Evolutionary conservation across 2,888 invertebrate species (phyloP), one percentile per base, ranked within the genome.

Genomic region (Apantesis nais): DNA sequence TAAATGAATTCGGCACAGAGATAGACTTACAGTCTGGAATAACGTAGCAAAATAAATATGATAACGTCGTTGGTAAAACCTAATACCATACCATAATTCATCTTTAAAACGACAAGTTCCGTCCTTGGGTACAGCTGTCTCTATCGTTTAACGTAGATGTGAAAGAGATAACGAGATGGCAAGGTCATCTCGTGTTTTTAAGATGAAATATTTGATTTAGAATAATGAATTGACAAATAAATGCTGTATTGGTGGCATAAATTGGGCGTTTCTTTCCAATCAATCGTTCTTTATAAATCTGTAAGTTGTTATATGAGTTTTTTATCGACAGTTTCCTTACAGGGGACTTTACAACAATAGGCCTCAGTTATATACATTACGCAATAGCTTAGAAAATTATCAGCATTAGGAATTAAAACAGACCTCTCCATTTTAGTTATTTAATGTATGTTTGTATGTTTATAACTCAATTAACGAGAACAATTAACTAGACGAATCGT

Each of bases 201-300:
- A 58, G 58, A 58, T 58, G 16, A 58, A 58, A 58, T 58, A 58
- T 58, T 58, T 58, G 29, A 29, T 29, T 58, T 29, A 58, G 29
- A 58, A 29, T 58, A 29, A 58, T 58, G 58, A 58, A 58, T 58
- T 29, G 8, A n/a, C n/a, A n/a, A n/a, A n/a, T n/a, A n/a, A n/a
- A 29, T 29, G 58, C 16, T 29, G 29, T 7, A 58, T 29, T 29
- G 55, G 55, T 25, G 11, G 52, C 52, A 55, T 25, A 55, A 11
- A 3, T 55, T 25, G 3, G 12, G 55, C 14, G 25, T 48, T 52
- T 25, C 12, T 55, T 14, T 55, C 4, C 22, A 25, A n/a, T 25
- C 55, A 3, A 55, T 25, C 5, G 12, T 12, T 11, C 12, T 29
- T 25, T 25, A n/a, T n/a, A 7, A 0, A 29, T 58, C 1, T 12